phyloP scores from a whole-genome alignment of 2,888 invertebrate species.

The Eurytoma californica region DNA sequence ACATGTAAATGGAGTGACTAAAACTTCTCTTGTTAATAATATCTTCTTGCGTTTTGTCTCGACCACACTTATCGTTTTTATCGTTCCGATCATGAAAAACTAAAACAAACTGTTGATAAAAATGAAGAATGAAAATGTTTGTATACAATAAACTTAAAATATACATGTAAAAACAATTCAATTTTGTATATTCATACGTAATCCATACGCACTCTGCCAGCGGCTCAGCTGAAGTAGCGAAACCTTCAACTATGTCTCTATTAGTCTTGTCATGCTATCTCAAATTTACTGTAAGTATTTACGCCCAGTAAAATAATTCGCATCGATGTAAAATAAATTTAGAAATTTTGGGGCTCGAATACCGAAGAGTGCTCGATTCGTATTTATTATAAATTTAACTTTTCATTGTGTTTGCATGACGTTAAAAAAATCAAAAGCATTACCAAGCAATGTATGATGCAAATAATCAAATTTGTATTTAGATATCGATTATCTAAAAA shows the following conservation, averaged over 20 bases:
- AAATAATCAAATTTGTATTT: too few species aligned
- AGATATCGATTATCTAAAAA: too few species aligned
- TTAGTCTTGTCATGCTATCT: too few species aligned
- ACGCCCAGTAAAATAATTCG: too few species aligned
- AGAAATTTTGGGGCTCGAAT: not conserved
- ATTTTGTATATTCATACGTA: constrained; percentile 47
- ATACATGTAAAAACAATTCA: constrained; percentile 44
- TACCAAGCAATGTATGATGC: too few species aligned
- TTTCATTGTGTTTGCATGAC: too few species aligned
- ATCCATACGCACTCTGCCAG: not conserved
- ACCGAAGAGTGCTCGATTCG: too few species aligned
- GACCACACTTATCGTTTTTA: not conserved
- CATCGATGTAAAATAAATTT: not conserved
- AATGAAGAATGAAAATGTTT: constrained; percentile 23
- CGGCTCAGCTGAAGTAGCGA: too few species aligned
- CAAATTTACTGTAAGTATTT: too few species aligned
- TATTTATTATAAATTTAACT: too few species aligned
- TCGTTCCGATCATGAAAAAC: constrained; percentile 1
- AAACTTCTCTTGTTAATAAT: constrained; percentile 42
- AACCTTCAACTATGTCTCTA: too few species aligned
- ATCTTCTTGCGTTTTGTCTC: constrained; percentile 14
- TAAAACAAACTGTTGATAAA: constrained; percentile 43
- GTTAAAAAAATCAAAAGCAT: too few species aligned
- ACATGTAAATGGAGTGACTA: constrained; percentile 29
- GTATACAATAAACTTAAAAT: constrained; percentile 44